Conservation (phyloP, 2,113 vertebrate species). For the Calypte anna region DNA sequence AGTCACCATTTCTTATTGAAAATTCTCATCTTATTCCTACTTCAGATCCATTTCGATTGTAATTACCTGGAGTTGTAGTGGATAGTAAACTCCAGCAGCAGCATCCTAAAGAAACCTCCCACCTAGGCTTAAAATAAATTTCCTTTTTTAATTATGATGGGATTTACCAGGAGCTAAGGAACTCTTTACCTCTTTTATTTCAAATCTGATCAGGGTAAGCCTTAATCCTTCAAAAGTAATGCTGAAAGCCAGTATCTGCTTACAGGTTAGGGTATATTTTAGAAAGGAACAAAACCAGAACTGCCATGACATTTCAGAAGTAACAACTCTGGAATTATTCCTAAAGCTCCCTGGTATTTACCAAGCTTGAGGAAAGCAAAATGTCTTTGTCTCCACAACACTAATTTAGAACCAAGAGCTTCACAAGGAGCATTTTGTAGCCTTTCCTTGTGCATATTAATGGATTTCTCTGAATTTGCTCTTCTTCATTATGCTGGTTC, state of each 20-base stretch:
- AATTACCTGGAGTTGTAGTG: neutral
- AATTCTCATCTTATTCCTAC: neutral
- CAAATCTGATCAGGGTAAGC: neutral
- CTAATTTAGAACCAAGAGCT: neutral
- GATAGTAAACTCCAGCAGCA: neutral
- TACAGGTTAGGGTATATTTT: neutral
- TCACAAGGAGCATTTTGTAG: neutral
- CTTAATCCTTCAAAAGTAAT: neutral
- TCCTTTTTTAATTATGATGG: neutral
- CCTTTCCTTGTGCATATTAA: neutral
- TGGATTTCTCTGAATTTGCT: neutral
- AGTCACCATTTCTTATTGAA: neutral
- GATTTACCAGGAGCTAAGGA: neutral
- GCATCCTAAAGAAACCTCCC: neutral
- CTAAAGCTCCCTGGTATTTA: neutral
- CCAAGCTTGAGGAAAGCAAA: neutral
- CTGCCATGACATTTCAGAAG: neutral
- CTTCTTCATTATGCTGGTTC: neutral
- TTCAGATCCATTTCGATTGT: neutral
- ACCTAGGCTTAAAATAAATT: neutral
- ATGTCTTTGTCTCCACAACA: neutral
- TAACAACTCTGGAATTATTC: neutral
- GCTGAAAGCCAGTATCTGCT: neutral
- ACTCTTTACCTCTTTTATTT: neutral
- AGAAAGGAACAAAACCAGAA: neutral